Evolutionary conservation across 2,797 vertebrate species (phyloP), one percentile per base, ranked within the genome.

Genomic region (Tiaroga cobitis): DNA sequence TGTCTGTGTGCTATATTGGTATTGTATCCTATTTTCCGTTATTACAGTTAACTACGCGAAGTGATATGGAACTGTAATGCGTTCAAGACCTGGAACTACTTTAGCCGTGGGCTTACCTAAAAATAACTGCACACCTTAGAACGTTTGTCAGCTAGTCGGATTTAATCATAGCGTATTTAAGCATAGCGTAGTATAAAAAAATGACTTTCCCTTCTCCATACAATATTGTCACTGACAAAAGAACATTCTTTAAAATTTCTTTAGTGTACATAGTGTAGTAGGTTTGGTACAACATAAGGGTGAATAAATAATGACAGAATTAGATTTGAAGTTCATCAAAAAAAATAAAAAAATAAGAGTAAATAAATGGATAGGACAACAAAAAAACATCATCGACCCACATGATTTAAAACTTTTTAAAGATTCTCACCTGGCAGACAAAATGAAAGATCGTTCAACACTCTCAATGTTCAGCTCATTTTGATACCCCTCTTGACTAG

Each of bases 401-500:
- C 18, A 51, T 24, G 26, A 46, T 72, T 72, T n/a, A 32, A 59
- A 75, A 21, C 29, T 24, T 37, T 37, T 24, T 34, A 37, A 37
- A 69, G 29, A 54, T 78, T 41, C 85, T 91, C 90, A 99, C 98
- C 96, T 98, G 0, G 97, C 97, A 86, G 97, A 99, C 77, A 99
- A 96, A 88, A 97, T 99, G 88, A 99, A 99, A 87, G 98, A 99
- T 74, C 97, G 97, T 88, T 99, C 97, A 81, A 99, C 97, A 0
- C 98, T 99, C 94, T 98, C 97, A 77, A 99, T 98, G 91, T 97
- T 98, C 88, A 99, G 91, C 90, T 98, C 98, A 83, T 98, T 99
- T 93, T 99, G 97, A 92, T 97, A 97, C 0, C 96, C 98, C 90
- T 98, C 98, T 77, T 97, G 97, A 34, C 92, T 97, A 76, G 97